Evolutionary conservation across 2,113 vertebrate species (phyloP).

Genomic region (Emberiza fucata): DNA sequence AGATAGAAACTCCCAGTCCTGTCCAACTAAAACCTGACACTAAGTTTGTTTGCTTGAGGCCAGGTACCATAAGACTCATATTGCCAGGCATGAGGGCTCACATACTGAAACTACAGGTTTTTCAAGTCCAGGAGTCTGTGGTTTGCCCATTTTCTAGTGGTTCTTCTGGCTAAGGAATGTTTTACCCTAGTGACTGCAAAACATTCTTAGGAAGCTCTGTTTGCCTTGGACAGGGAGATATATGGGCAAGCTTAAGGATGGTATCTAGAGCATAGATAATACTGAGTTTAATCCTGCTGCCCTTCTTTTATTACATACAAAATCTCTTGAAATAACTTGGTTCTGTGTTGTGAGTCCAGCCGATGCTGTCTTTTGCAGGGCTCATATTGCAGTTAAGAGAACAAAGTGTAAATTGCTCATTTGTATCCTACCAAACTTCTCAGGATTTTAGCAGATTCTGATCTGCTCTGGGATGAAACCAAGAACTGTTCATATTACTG

Average conservation of each 20-base stretch:
- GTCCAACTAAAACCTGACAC: not conserved
- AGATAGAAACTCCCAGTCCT: not conserved
- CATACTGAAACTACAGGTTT: not conserved
- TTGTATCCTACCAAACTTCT: not conserved
- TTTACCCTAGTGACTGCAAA: not conserved
- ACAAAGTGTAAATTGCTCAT: not conserved
- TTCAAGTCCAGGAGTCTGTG: not conserved
- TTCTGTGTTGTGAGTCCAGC: not conserved
- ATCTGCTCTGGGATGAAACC: not conserved
- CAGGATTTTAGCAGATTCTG: not conserved
- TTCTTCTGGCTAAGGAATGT: not conserved
- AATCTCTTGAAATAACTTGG: not conserved
- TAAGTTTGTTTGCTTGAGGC: not conserved
- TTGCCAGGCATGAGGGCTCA: not conserved
- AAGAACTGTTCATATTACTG: not conserved
- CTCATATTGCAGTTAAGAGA: not conserved
- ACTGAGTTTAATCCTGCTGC: not conserved
- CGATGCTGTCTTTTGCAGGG: not conserved
- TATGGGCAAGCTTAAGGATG: not conserved
- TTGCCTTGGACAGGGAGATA: not conserved
- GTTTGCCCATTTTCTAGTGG: not conserved
- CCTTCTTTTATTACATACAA: not conserved
- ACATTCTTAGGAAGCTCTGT: not conserved
- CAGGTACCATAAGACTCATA: not conserved
- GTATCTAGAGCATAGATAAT: not conserved